Evolutionary conservation across 2,113 vertebrate genomes (phyloP).

Genomic region (Poeciliopsis occidentalis): DNA sequence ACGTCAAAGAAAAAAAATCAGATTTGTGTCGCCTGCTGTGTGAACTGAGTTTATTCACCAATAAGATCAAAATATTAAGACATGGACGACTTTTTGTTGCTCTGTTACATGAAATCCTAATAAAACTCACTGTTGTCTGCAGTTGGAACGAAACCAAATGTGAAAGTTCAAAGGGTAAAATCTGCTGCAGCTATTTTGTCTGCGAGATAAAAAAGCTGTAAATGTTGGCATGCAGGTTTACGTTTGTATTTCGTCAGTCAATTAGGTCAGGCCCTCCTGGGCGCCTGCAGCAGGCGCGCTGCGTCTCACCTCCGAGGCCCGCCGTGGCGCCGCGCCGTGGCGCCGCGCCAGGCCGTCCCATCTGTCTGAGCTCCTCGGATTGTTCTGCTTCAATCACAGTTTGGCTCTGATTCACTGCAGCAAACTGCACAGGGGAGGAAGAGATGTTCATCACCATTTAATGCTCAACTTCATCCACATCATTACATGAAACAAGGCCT

Average conservation of each 20-base stretch:
- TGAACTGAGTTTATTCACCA: too few relatives aligned
- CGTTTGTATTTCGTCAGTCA: slow-evolving; percentile 46
- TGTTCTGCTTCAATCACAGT: slow-evolving; percentile 8
- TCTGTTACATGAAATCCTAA: too few relatives aligned
- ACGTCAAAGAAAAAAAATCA: too few relatives aligned
- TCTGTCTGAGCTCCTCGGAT: slow-evolving; percentile 44
- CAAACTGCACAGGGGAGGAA: slow-evolving; percentile 4
- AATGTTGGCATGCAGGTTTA: slow-evolving; percentile 36
- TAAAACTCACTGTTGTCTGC: too few relatives aligned
- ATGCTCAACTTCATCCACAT: background rate
- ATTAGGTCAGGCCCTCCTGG: slow-evolving; percentile 47
- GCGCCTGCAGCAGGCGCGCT: slow-evolving; percentile 20
- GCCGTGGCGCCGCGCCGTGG: slow-evolving; percentile 48
- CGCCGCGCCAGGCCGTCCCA: slow-evolving; percentile 50
- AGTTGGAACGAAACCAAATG: too few relatives aligned
- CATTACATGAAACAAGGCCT: background rate
- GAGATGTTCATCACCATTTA: slow-evolving; percentile 3
- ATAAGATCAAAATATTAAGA: too few relatives aligned
- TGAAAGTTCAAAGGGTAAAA: too few relatives aligned
- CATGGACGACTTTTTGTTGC: too few relatives aligned
- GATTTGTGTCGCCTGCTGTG: too few relatives aligned
- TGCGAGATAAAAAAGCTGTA: slow-evolving; percentile 25
- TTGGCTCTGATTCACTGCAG: slow-evolving; percentile 12
- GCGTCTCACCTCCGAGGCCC: slow-evolving; percentile 42
- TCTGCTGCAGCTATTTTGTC: slow-evolving; percentile 1